Evolutionary conservation across 2,888 invertebrate genomes (phyloP), one percentile per base, ranked within the genome.

Genomic region (Dasypogon diadema): DNA sequence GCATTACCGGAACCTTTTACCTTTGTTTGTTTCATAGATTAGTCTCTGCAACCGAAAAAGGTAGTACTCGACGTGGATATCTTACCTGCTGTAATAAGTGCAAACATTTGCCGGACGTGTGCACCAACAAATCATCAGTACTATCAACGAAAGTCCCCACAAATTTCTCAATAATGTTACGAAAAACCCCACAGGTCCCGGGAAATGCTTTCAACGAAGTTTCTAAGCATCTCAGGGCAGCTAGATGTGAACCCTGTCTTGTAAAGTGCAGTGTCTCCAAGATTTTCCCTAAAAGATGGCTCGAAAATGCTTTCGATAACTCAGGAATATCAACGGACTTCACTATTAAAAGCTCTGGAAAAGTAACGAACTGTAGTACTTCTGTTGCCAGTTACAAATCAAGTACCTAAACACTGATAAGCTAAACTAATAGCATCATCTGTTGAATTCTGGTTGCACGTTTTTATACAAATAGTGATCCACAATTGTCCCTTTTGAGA

Each of bases 51-150:
- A n/a, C n/a, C n/a, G n/a, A n/a, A n/a, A n/a, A n/a, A n/a, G n/a
- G n/a, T n/a, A n/a, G n/a, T n/a, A n/a, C n/a, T n/a, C n/a, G n/a
- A n/a, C n/a, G n/a, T n/a, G n/a, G 3, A 18, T 24, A 26, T 68
- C 21, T 56, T 76, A 81, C 81, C 77, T 83, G 83, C 75, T 83
- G 84, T n/a, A 84, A 63, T 21, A 84, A 80, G 75, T 83, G 84
- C 12, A 82, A 79, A 60, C 84, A 84, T 77, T 82, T 83, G 2
- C 81, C 83, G n/a, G 81, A 81, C 73, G 76, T 77, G 0, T 75
- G 6, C 3, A 81, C 80, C 0, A 81, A 34, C 26, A 76, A 63
- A 4, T 79, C 76, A 48, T 83, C 80, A 1, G 75, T 54, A 8
- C 75, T 76, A 73, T 84, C 83, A 21, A 82, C 74, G 60, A 82